Base-by-base conservation (phyloP, 2,888 invertebrate species). In the Monoplex corrugatus region DNA sequence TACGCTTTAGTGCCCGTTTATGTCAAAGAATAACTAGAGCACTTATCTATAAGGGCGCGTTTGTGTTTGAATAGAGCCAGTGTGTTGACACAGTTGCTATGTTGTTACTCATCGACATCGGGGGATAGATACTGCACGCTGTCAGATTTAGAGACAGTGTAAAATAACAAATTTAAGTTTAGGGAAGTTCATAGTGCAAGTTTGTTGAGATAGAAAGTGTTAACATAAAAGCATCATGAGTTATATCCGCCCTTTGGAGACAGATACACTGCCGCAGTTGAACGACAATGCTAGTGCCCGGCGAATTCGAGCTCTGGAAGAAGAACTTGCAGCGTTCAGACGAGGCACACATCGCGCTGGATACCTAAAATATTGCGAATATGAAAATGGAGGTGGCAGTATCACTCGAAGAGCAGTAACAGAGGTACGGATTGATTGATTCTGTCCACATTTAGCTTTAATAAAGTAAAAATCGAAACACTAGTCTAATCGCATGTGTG, bases 81-180 rank as follows among this genome's bases (percentile, higher is more conserved):
- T 38, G 57, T 89, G 89, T 89, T 89, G 89, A 84, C 89, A 68
- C 35, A 91, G 92, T 92, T 92, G 92, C 92, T 92, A 92, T 91
- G 92, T 86, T 78, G 50, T 38, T 72, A 40, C 23, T 38, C 45
- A 50, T 38, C 44, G 83, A 35, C 84, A 16, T 82, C 83, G 63
- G 84, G 86, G 57, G 83, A 78, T 80, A 23, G 57, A 80, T n/a
- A 28, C 28, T 43, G 84, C 86, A 89, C 89, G 89, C 85, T 89
- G 43, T 82, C 78, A 80, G 86, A 80, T 57, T 68, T 87, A 75
- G 87, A 87, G 89, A 86, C 72, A 83, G 89, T 75, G 75, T 32
- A 50, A 43, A 50, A 84, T 35, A 2, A 13, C 19, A 43, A 23
- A 16, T 84, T 38, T 85, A 13, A 2, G n/a, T 6, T 3, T n/a